Evolutionary conservation across 1,140 invertebrate genomes (phyloP), one percentile per base, ranked within the genome.

Genomic region (Leptinotarsa texana): DNA sequence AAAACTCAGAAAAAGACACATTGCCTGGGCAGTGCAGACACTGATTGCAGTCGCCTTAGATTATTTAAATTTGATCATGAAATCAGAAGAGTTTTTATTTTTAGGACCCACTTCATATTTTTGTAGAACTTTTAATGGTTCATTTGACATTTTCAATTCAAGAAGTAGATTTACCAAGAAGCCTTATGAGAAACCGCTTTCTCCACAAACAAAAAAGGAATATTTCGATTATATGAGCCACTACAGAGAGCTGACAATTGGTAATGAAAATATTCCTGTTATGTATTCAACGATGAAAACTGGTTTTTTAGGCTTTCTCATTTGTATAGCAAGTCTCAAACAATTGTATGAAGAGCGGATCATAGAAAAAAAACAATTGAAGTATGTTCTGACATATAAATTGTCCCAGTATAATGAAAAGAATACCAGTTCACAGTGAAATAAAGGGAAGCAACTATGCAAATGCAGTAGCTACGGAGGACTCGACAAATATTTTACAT

Each of bases 401-500:
- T n/a, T n/a, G n/a, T n/a, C n/a, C 13, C 51, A 57, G 65, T 69
- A 75, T 73, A 1, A 77, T 74, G 42, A 80, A 80, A 73, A 76
- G 70, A 61, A 33, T 81, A 27, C 71, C 80, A 24, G 67, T 80
- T 47, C 79, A 80, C 22, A 63, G 74, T 24, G 69, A 79, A 67
- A 17, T 81, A n/a, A 48, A 13, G 69, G 47, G 74, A 51, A 57
- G 18, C 42, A 27, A 27, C 22, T 73, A 17, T 6, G 80, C 77
- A 13, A 81, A 78, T 61, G 75, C 75, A 33, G 49, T 78, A 2
- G 69, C 73, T 18, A 57, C 75, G 13, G 78, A 81, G n/a, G n/a
- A n/a, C 22, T 24, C 75, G 4, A 33, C 76, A 42, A 69, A 61
- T 33, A 81, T 81, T 76, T 74, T 81, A 67, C 74, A 81, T 63